Base-by-base conservation (phyloP, 2,113 vertebrate genomes). In the Struthidea cinerea region DNA sequence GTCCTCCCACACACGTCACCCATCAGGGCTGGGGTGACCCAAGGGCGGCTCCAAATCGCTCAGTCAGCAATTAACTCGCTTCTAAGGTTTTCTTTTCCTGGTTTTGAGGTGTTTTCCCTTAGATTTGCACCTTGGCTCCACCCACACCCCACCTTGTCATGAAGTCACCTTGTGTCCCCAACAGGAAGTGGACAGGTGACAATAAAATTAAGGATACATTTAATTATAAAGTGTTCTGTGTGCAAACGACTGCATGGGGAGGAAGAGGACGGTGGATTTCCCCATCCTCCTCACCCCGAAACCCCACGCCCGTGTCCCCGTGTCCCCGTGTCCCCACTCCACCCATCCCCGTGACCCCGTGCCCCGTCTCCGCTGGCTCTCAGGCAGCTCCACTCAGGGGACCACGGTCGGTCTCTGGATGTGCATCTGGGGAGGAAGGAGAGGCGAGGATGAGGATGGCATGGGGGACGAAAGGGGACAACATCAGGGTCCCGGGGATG, bases 161-260 rank as follows among this genome's bases (percentile, higher is more conserved):
- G 10, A 5, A 44, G 33, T 13, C n/a, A 18, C n/a, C 23, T 8
- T 1, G 3, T 28, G 28, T 33, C 14, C 78, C 53, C 53, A 27
- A 0, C 23, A 14, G 23, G 64, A 49, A 49, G 7, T 0, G 3
- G 8, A 10, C 13, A 1, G 15, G 23, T 22, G 65, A 23, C 23
- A 5, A 28, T 5, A 7, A 49, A n/a, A 18, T 4, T 2, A 9
- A n/a, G 4, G 7, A 11, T 8, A 4, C 0, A 0, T 69, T 82
- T 82, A 41, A 30, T 70, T 42, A 82, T 7, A 69, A 69, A 70
- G 10, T 9, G 1, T 12, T 28, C 4, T 7, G 7, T 41, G 55
- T 60, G 30, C 15, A 70, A 82, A 69, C 16, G 12, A 2, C 44
- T 3, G 65, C 9, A 4, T 1, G 35, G 19, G 65, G 65, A 50